Base-by-base conservation (phyloP, 2,888 invertebrate genomes). In the Brachyptera risi region DNA sequence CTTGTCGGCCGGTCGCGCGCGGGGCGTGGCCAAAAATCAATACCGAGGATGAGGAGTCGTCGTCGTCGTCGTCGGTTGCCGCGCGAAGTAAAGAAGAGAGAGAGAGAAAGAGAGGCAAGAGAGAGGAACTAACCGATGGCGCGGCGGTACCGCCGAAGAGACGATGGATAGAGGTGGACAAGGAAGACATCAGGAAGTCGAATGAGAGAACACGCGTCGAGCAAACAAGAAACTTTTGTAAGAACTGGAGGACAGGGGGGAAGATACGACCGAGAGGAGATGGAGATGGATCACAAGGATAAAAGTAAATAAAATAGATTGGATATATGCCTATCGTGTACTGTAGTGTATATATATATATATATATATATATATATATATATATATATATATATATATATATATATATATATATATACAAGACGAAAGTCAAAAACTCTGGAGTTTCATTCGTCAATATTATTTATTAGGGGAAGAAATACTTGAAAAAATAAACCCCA, bases 11-110 rank as follows among this genome's bases (percentile, higher is more conserved):
- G 23, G 21, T 15, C 44, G 44, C 17, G 11, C 19, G 23, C 61
- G 62, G 64, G 56, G 62, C 58, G 56, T 51, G 60, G 65, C 61
- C 63, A 60, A 59, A 62, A 62, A 62, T 58, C 58, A 62, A 62
- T 62, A 64, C 59, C 26, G 63, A 51, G 54, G 58, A 61, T 19
- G 58, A 42, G 57, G 57, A 38, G 56, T 24, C 47, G 26, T 7
- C 31, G 7, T 31, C 31, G 7, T 31, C 31, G 31, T 11, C 3
- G 37, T n/a, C n/a, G 19, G n/a, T n/a, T n/a, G n/a, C n/a, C n/a
- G n/a, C n/a, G n/a, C n/a, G 40, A 17, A 56, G 4, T 11, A 42
- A 42, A 24, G 62, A 44, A 27, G 37, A 37, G 5, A 21, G 38
- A 54, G 40, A 54, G 11, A 54, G 26, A 40, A 26, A 15, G 37